These are phyloP conservation scores for Tetraodon nigroviridis DNA, from an alignment of 2,113 vertebrate genomes.

Conservation along the genomic window DNA sequence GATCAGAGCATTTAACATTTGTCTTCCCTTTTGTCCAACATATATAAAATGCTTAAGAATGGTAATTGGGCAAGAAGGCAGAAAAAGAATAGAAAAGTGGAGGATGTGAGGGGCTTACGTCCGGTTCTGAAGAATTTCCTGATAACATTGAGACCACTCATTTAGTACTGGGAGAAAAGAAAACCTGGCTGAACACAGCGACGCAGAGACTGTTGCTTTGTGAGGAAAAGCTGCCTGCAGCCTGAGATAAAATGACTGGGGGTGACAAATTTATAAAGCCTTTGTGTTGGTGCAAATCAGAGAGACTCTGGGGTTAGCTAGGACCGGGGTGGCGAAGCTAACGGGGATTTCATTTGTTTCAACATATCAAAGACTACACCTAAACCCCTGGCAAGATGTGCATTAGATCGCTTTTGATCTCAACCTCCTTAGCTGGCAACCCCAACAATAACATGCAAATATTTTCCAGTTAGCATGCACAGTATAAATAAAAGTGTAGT, in stretches of 20 bases:
- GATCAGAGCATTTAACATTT: conserved; percentile 67
- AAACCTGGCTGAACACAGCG: conserved; percentile 45
- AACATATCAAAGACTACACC: conserved; percentile 53
- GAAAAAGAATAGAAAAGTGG: conserved; percentile 53
- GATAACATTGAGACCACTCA: conserved; percentile 72
- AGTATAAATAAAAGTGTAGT: too few relatives aligned
- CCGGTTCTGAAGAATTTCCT: conserved; percentile 65
- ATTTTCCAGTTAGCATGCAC: too few relatives aligned
- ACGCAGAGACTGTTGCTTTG: conserved; percentile 38
- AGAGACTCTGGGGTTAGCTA: conserved; percentile 58
- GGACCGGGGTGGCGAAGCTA: conserved; percentile 67
- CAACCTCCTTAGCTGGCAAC: too few relatives aligned
- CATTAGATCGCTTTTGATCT: conserved; percentile 5
- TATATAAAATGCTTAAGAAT: conserved; percentile 59
- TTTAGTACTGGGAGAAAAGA: conserved; percentile 43
- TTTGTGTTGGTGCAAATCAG: conserved; percentile 71
- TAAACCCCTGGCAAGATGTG: conserved; percentile 50
- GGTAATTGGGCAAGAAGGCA: conserved; percentile 68
- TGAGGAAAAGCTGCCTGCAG: conserved; percentile 63
- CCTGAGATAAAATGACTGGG: conserved; percentile 71
- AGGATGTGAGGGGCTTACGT: conserved; percentile 57
- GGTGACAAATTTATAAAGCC: conserved; percentile 73
- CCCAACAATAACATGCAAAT: too few relatives aligned
- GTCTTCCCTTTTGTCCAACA: conserved; percentile 60
- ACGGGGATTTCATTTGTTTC: conserved; percentile 68